Evolutionary conservation across 1,140 invertebrate species (phyloP).

Genomic region (Hydropsyche tenuis): DNA sequence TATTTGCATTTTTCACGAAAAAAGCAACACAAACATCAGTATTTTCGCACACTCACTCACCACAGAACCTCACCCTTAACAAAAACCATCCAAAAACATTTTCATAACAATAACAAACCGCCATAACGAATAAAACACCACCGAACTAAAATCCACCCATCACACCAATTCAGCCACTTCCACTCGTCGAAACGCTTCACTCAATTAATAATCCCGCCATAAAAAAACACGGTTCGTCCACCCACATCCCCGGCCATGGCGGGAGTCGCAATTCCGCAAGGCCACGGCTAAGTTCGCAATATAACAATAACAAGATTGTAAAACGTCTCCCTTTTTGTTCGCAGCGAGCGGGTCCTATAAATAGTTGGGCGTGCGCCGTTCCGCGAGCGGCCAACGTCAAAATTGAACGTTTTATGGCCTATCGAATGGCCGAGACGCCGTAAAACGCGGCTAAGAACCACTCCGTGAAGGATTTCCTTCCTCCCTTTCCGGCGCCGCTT

Average conservation of each 20-base stretch:
- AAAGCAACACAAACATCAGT: too few relatives aligned
- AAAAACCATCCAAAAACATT: too few relatives aligned
- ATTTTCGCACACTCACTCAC: too few relatives aligned
- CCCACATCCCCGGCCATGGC: too few relatives aligned
- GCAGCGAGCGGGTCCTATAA: background rate
- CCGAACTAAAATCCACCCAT: too few relatives aligned
- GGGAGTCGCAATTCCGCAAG: too few relatives aligned
- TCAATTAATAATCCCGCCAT: background rate
- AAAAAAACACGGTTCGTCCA: too few relatives aligned
- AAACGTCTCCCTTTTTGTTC: background rate
- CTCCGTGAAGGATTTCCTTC: constrained; percentile 11
- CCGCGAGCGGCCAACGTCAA: constrained; percentile 35
- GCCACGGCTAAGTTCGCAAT: background rate
- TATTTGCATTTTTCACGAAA: too few relatives aligned
- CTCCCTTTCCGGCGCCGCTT: background rate
- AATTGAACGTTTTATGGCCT: constrained; percentile 43
- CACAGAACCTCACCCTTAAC: too few relatives aligned
- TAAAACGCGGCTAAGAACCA: constrained; percentile 17
- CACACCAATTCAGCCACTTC: too few relatives aligned
- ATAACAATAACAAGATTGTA: background rate
- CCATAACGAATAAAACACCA: too few relatives aligned
- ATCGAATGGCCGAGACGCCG: constrained; percentile 27
- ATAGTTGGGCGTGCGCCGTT: constrained; percentile 22
- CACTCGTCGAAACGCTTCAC: background rate
- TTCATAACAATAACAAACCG: too few relatives aligned